Base-by-base conservation (phyloP, 37 sponge, comb jelly and placozoan species). In the Petrosia ficiformis region DNA sequence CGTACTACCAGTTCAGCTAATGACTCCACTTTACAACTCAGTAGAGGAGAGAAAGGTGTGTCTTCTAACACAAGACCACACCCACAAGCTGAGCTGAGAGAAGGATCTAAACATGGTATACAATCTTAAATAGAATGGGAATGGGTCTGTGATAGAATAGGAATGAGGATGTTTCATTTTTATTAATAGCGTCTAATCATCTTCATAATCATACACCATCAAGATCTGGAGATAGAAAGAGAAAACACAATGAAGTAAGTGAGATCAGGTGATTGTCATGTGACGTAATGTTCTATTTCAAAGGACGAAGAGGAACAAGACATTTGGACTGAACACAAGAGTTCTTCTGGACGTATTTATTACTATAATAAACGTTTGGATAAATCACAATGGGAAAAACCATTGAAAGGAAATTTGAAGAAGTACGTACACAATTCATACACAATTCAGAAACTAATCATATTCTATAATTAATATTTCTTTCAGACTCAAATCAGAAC, bases 381-480 rank as follows among this genome's bases (percentile, higher is more conserved):
- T 40, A 82, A 82, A 59, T 91, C 92, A 37, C 92, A 86, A 39
- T 91, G 92, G 92, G 87, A 86, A 56, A 82, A 56, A 36, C 92
- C 88, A 22, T 48, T 14, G 14, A 77, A 57, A 30, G 70, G 83
- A 2, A 26, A 25, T 5, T 48, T 73, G 11, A 88, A 82, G 37
- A 88, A 36, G 88, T 85, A 14, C 14, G 14, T 48, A 48, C 8
- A 48, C 14, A 48, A 48, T n/a, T n/a, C n/a, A n/a, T n/a, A n/a
- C n/a, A n/a, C n/a, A n/a, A n/a, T n/a, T n/a, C n/a, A n/a, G n/a
- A n/a, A n/a, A n/a, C n/a, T n/a, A n/a, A n/a, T n/a, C n/a, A n/a
- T n/a, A n/a, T n/a, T n/a, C n/a, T n/a, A n/a, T n/a, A n/a, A n/a
- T n/a, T n/a, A n/a, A n/a, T n/a, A n/a, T n/a, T n/a, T n/a, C n/a